Percentiles rank a stretch among this genome's conserved stretches.
Evolutionary conservation across 92 coral and sea anemone genomes (phyloP).

Genomic region (Ricordea florida): DNA sequence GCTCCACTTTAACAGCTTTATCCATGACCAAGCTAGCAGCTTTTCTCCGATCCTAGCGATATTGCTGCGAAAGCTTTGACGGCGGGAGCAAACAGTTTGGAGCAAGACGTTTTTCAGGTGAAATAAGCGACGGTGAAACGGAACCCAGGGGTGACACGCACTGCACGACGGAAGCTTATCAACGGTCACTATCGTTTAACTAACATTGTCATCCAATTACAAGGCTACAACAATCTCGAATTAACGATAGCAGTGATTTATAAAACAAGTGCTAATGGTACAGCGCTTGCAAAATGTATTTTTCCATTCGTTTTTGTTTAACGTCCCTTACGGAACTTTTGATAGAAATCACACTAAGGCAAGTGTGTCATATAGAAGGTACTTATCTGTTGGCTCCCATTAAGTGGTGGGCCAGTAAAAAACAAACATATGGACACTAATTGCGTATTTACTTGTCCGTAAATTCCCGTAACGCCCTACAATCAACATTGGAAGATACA

Average conservation of each 20-base stretch:
- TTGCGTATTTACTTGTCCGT: constrained; percentile 50
- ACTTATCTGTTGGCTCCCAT: background rate
- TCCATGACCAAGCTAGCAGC: no score
- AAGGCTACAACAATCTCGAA: constrained; percentile 30
- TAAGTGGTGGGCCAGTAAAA: constrained; percentile 1
- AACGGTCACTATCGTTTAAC: constrained; percentile 39
- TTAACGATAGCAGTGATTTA: constrained; percentile 26
- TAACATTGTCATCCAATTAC: constrained; percentile 54
- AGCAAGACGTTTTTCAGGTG: no score
- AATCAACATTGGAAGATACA: no score
- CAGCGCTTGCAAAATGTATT: background rate
- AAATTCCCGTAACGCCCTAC: constrained; percentile 10
- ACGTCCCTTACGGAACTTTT: no score
- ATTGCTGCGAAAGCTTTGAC: no score
- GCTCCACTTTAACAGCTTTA: constrained; percentile 5
- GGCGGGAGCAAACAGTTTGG: no score
- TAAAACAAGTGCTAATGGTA: background rate
- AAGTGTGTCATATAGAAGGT: no score
- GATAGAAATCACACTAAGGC: no score
- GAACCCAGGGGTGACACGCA: constrained; percentile 17
- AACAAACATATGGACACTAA: constrained; percentile 52
- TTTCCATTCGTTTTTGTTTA: background rate
- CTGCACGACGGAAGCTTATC: constrained; percentile 23
- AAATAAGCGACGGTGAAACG: background rate
- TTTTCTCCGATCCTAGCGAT: no score